Evolutionary conservation across 2,797 vertebrate genomes (phyloP), one percentile per base, ranked within the genome.

Genomic region (Gadopsis marmoratus): DNA sequence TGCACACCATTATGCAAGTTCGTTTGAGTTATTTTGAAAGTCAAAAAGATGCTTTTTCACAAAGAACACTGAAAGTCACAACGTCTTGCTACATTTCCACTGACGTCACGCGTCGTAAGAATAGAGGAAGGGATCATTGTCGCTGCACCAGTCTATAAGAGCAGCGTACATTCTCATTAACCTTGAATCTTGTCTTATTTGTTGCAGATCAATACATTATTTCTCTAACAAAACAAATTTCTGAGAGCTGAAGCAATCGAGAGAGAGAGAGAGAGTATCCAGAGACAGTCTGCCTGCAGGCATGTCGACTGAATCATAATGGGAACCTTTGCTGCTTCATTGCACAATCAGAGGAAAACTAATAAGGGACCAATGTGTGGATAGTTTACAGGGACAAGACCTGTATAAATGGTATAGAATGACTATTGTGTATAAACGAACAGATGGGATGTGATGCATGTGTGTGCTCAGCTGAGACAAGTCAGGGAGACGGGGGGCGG

Each of bases 281-380:
- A n/a, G 56, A 84, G 64, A 83, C 39, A 37, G 16, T 19, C 31
- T 17, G 82, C 83, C 85, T 73, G 82, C 73, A 74, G 80, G 74
- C 56, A 45, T 71, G 83, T 82, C n/a, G n/a, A 59, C 71, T 68
- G 74, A 86, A 79, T 81, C 55, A 55, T 65, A 83, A 89, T 84
- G 72, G 64, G 79, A 75, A 80, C 51, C 53, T 58, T 54, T 54
- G 37, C 67, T 50, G 81, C 78, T 82, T 86, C 84, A 88, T 88
- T 86, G 82, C 65, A 64, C 84, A 86, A 55, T 78, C 86, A 74
- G 62, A 68, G 67, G 74, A 83, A 72, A 87, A 74, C 58, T 75
- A 86, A 82, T 80, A 79, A 71, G 59, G 54, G 31, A 50, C 48
- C 53, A 54, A 62, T 61, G 66, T 81, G 50, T 37, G 63, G 33